Base-by-base conservation (phyloP, 2,888 invertebrate species). In the Tolmerus cingulatus region DNA sequence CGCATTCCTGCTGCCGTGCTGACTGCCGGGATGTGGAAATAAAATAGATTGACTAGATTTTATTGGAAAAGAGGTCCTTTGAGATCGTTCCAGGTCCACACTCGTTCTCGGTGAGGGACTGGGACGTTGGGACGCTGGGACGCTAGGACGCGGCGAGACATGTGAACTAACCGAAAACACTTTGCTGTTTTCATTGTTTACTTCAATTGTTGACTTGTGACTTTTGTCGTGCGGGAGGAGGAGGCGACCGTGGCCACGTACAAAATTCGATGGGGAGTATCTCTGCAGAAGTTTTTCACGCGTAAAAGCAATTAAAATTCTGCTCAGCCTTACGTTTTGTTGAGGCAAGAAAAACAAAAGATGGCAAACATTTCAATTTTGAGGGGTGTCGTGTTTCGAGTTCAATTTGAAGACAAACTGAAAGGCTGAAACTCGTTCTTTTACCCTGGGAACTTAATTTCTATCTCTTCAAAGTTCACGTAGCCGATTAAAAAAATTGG, bases 41-140 rank as follows among this genome's bases (percentile, higher is more conserved):
- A 81, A 81, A 81, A 81, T 55, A 81, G 51, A 81, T 81, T 81
- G 81, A 81, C 81, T 81, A 55, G 55, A 81, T 81, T 81, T 81
- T 81, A 81, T 81, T 55, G 30, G 81, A 34, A 55, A 81, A 81
- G 55, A 81, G 79, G 81, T 81, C 81, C 81, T 81, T 34, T 55
- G 81, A 81, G 81, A 55, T 43, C 34, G 40, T n/a, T 43, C 30
- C 74, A 34, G 30, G 16, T 27, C 43, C 34, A 55, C 19, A 51
- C 30, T 81, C 34, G 81, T n/a, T 81, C 34, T 55, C 5, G 30
- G n/a, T 5, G 30, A 8, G 37, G 34, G 12, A 74, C 27, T 40
- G 34, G 43, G n/a, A 14, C n/a, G 16, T n/a, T 37, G 19, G 30
- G 77, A 34, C 37, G 34, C 19, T 76, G 16, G 77, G 16, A 34